Evolutionary conservation across 2,888 invertebrate species (phyloP).

Genomic region (Metopia argyrocephala): DNA sequence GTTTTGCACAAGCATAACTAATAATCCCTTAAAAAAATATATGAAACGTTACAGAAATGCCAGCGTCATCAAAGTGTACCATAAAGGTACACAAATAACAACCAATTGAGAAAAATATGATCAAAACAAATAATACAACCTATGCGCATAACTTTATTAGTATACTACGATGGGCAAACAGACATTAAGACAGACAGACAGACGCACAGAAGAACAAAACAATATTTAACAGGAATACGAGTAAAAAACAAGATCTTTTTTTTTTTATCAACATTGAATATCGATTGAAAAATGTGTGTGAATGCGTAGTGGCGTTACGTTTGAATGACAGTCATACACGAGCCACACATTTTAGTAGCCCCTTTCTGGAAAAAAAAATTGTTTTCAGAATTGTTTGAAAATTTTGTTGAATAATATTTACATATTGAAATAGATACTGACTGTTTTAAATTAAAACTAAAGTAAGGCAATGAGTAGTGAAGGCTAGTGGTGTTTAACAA

Average conservation of each 20-base stretch:
- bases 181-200: not conserved
- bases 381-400: not conserved
- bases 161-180: not conserved
- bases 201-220: not conserved
- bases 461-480: too few species aligned
- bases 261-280: not conserved
- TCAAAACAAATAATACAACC: constrained; percentile 28
- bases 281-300: not conserved
- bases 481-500: too few species aligned
- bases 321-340: constrained; percentile 44
- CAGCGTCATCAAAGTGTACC: constrained; percentile 1
- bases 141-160: not conserved
- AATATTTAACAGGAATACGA: too few species aligned
- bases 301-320: not conserved
- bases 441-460: too few species aligned
- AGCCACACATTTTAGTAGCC: constrained; percentile 43
- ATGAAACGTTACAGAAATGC: not conserved
- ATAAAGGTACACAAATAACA: constrained; percentile 41
- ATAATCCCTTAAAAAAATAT: constrained; percentile 26
- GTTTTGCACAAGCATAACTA: constrained; percentile 50
- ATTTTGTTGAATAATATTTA: too few species aligned
- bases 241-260: constrained; percentile 37
- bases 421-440: too few species aligned
- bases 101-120: constrained; percentile 33
- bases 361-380: constrained; percentile 4